Evolutionary conservation across 23 tunicate genomes (phyloP), one percentile per base, ranked within the genome.

Genomic region (Clavelina lepadiformis): DNA sequence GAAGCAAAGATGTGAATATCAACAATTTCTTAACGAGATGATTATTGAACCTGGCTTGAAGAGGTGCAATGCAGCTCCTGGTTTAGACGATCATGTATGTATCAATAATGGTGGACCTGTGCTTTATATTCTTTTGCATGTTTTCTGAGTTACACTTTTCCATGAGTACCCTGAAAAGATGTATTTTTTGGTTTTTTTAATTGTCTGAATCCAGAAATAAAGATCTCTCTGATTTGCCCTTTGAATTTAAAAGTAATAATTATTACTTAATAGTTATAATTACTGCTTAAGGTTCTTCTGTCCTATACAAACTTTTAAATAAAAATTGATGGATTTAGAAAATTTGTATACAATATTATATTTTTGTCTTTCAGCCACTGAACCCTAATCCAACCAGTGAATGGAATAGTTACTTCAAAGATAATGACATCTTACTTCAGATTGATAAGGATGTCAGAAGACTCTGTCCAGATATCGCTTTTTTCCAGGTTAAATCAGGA

Each of bases 371-470:
- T 22, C 65, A 83, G 92, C 97, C 97, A 2, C 47, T 89, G 34
- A 89, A 89, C 53, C 82, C 89, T 11, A 94, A 94, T 63, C 94
- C 99, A 20, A 60, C 41, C 28, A 82, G 94, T 60, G 84, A 82
- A 58, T 94, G 99, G 99, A 81, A 94, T 59, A 61, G 63, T 33
- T 94, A 69, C 57, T 94, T 94, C 67, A 80, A 80, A 71, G 99
- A 94, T 33, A 94, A 94, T 62, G 76, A 71, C 4, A 62, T 94
- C 23, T 56, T 94, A 11, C 58, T 74, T 13, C 99, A 94, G 68
- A 94, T 94, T 36, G 95, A 94, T 44, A 94, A 94, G 53, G 99
- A 94, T 67, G 99, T 88, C 1, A 46, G 99, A 47, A 56, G 99
- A 28, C 68, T 94, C 13, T 94, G 88, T 60, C 99, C 99, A 5